Evolutionary conservation across 2,888 invertebrate genomes (phyloP), one percentile per base, ranked within the genome.

Genomic region (Macroteleia sp.): DNA sequence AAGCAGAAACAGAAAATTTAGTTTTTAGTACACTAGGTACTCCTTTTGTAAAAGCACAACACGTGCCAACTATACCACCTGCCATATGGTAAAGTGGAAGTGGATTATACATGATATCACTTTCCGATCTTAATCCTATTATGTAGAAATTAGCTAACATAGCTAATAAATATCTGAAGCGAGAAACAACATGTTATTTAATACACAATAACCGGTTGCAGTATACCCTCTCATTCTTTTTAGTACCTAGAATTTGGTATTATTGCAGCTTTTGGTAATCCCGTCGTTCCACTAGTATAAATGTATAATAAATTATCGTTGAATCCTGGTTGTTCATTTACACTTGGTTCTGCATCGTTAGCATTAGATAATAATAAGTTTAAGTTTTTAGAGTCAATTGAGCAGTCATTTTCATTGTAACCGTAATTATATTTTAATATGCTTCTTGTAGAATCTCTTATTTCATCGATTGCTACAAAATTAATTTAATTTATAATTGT

Each of bases 21-120:
- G 94, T 93, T 32, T 97, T 93, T 67, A 99, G 91, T 9, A 96
- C 97, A 56, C 97, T 94, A 0, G 97, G 95, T 34, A 95, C 93
- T 46, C 98, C 98, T 92, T 93, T 94, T 59, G 95, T 92, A 34
- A 96, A 90, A 0, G 95, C 94, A 82, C 96, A 96, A 5, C 97
- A 96, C 1, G 95, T 94, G 59, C 97, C 97, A 39, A 98, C 93
- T 84, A 97, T 94, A 28, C 98, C 98, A 61, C 98, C 98, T 9
- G 98, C 97, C 32, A 97, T 95, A 91, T 99, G 99, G 91, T 99
- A 99, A 62, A 99, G 93, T 2, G 99, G 99, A 86, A 99, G 93
- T 0, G 97, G 94, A 89, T 97, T 96, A 92, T 99, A 99, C 84
- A 98, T 92, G 12, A 96, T 93, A 91, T 99, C 99, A 22, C 79